phyloP scores from a whole-genome alignment of 2,888 invertebrate species.

The Trachelus stipa region DNA sequence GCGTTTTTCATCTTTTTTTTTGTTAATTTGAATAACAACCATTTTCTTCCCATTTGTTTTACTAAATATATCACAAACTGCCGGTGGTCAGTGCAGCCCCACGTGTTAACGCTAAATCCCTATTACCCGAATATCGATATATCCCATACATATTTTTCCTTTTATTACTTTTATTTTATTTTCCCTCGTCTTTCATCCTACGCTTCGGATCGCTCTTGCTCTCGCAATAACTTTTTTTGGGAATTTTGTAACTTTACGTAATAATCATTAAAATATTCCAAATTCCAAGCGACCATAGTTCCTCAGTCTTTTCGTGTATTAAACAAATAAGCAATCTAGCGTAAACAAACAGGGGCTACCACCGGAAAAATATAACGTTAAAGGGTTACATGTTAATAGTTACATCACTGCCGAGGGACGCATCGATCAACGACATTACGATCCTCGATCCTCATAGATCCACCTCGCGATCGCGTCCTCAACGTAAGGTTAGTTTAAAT shows the following conservation, averaged over 20 bases:
- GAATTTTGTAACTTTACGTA: constrained; percentile 9
- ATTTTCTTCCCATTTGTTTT: constrained; percentile 51
- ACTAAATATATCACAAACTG: constrained; percentile 67
- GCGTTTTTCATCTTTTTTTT: constrained; percentile 47
- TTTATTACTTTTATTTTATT: background rate
- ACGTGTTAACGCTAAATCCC: constrained; percentile 39
- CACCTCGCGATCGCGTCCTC: constrained; percentile 31
- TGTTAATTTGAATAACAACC: constrained; percentile 59
- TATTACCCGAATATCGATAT: constrained; percentile 3
- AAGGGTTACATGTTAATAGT: constrained; percentile 64
- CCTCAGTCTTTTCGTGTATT: constrained; percentile 5
- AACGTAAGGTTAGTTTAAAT: constrained; percentile 60
- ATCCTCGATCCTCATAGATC: constrained; percentile 29
- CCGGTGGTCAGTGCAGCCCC: constrained; percentile 52
- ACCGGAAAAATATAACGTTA: constrained; percentile 64
- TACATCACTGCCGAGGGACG: constrained; percentile 59
- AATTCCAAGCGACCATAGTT: background rate
- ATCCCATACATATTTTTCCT: constrained; percentile 6
- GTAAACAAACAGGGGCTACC: constrained; percentile 44
- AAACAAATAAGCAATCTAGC: constrained; percentile 23
- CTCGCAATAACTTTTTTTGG: background rate
- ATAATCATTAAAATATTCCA: too few species aligned
- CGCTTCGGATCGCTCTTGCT: background rate
- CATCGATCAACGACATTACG: constrained; percentile 27
- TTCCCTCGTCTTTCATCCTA: constrained; percentile 4